Conservation (phyloP, 2,113 vertebrate species). For the Cyphomyrus plagiostoma region DNA sequence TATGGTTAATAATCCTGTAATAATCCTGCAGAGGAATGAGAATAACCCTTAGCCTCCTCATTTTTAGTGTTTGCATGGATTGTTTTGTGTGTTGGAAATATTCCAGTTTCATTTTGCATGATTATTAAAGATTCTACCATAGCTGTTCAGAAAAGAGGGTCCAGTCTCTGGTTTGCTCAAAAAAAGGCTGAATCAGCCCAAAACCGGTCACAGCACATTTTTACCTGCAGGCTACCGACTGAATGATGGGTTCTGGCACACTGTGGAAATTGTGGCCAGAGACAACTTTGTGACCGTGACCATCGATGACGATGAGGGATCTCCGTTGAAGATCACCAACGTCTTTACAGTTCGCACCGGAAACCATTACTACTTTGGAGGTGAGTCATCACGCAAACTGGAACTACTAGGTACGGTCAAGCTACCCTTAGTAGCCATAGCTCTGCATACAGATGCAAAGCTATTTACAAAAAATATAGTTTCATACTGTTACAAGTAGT, state of each 20-base stretch:
- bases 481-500: neutral
- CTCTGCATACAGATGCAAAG: neutral
- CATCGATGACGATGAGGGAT: conserved; percentile 86
- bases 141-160: neutral
- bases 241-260: conserved; percentile 94
- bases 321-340: conserved; percentile 82
- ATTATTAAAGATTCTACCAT: neutral
- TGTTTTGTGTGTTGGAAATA: neutral
- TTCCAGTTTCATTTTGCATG: neutral
- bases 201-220: neutral
- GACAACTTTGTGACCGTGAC: conserved; percentile 85
- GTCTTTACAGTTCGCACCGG: conserved; percentile 84
- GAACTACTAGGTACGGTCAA: neutral
- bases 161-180: neutral
- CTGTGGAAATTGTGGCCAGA: conserved; percentile 82
- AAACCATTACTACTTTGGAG: conserved; percentile 88
- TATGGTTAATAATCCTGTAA: neutral
- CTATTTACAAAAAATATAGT: neutral
- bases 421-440: neutral
- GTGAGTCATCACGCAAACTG: conserved; percentile 42
- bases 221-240: conserved; percentile 72
- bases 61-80: neutral
- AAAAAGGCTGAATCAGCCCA: neutral
- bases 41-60: neutral
- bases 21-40: neutral